Percentiles rank a stretch among this genome's conserved stretches.
Evolutionary conservation across 2,888 invertebrate species (phyloP).

Genomic region (Tachina fera): DNA sequence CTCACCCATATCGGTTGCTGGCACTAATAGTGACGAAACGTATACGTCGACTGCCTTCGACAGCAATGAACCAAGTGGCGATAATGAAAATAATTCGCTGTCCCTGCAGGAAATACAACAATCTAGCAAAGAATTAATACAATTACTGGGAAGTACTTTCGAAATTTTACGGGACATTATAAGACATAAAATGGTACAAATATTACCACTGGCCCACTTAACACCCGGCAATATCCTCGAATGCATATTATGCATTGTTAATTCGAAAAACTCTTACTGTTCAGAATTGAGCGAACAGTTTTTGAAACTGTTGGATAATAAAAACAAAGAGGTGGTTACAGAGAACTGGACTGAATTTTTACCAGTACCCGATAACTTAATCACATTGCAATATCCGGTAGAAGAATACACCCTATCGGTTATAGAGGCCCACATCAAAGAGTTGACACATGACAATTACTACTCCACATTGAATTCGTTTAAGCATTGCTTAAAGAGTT

Average conservation of each 20-base stretch:
- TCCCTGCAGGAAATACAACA: slow-evolving; percentile 76
- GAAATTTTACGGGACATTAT: slow-evolving; percentile 79
- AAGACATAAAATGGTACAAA: slow-evolving; percentile 80
- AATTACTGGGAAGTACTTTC: slow-evolving; percentile 79
- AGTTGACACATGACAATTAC: slow-evolving; percentile 79
- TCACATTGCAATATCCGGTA: slow-evolving; percentile 80
- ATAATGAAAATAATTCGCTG: slow-evolving; percentile 61
- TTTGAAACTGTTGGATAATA: slow-evolving; percentile 80
- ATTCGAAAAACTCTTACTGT: slow-evolving; percentile 80
- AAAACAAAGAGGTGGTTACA: slow-evolving; percentile 81
- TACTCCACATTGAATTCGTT: slow-evolving; percentile 81
- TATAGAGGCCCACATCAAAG: slow-evolving; percentile 81
- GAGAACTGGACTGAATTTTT: slow-evolving; percentile 82
- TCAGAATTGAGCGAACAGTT: slow-evolving; percentile 81
- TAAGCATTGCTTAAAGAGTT: slow-evolving; percentile 81
- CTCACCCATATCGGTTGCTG: slow-evolving; percentile 62
- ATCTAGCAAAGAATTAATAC: slow-evolving; percentile 78
- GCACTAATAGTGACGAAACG: slow-evolving; percentile 74
- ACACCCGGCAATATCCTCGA: slow-evolving; percentile 80
- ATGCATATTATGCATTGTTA: slow-evolving; percentile 80
- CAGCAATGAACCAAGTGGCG: slow-evolving; percentile 74
- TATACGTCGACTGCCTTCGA: slow-evolving; percentile 77
- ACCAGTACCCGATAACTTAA: slow-evolving; percentile 78
- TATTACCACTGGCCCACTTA: slow-evolving; percentile 76
- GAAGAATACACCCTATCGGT: slow-evolving; percentile 82